These are phyloP conservation scores for Brachyhypopomus gauderio DNA, from an alignment of 2,113 vertebrate genomes.

Conservation along the genomic window DNA sequence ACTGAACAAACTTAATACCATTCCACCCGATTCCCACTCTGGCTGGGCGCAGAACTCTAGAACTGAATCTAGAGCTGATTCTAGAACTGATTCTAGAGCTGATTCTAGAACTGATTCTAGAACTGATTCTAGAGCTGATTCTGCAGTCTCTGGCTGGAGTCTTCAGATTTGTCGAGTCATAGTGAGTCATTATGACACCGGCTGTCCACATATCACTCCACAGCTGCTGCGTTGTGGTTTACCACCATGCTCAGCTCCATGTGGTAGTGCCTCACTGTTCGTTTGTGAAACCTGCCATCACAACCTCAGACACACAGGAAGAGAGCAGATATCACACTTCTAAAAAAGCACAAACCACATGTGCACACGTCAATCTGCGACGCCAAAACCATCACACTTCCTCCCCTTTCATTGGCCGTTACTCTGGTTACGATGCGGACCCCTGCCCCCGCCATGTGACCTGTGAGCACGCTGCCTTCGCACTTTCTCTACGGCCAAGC, in stretches of 20 bases:
- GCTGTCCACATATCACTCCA: background rate
- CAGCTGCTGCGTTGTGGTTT: background rate
- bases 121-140: background rate
- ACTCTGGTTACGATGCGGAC: too few species aligned
- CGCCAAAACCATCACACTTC: too few species aligned
- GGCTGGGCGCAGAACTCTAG: background rate
- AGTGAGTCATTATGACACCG: slow-evolving; percentile 21
- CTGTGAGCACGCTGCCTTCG: slow-evolving; percentile 1
- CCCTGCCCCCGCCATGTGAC: background rate
- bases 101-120: too few species aligned
- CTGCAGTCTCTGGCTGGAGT: background rate
- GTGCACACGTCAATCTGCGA: background rate
- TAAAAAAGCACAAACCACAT: background rate
- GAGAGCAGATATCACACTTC: too few species aligned
- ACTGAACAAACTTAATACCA: background rate
- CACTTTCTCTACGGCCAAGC: background rate
- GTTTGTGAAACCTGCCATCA: background rate
- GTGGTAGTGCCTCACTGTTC: background rate
- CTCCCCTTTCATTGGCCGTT: too few species aligned
- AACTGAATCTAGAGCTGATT: background rate
- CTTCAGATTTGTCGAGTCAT: background rate
- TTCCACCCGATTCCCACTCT: background rate
- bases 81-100: background rate
- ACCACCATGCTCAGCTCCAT: background rate
- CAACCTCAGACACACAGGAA: background rate